Percentiles rank a stretch among this genome's conserved stretches.
Conservation (phyloP, 1,140 invertebrate species). For the Bombus cullumanus region DNA sequence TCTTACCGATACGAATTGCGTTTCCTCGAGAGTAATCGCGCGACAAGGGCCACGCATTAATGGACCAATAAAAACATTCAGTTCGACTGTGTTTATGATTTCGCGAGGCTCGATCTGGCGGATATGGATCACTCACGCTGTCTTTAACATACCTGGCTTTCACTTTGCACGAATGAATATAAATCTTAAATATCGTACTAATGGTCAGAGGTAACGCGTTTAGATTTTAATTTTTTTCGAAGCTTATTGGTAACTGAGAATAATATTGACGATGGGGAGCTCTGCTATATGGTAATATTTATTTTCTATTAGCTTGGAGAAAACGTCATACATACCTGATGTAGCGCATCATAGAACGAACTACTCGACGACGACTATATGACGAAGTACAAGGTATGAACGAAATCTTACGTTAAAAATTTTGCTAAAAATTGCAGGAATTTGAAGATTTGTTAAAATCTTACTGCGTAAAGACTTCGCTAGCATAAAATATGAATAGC, state of each 20-base stretch:
- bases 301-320: not conserved
- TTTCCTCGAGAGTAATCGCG: constrained; percentile 30
- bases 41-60: constrained; percentile 10
- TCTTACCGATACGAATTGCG: constrained; percentile 49
- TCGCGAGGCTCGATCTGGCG: not conserved
- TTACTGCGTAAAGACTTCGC: no score
- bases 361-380: not conserved
- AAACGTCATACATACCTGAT: not conserved
- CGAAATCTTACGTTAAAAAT: not conserved
- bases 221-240: fast-evolving
- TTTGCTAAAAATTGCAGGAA: no score
- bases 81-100: not conserved
- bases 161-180: not conserved
- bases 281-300: not conserved
- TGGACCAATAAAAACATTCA: not conserved
- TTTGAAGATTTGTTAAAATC: no score
- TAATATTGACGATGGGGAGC: not conserved
- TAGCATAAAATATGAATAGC: not conserved
- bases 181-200: not conserved
- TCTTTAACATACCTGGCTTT: not conserved
- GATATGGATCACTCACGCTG: not conserved
- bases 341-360: not conserved
- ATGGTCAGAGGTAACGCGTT: no score
- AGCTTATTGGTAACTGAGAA: not conserved
- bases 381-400: no score